Evolutionary conservation across 2,888 invertebrate species (phyloP).

Genomic region (Spilosoma lubricipeda): DNA sequence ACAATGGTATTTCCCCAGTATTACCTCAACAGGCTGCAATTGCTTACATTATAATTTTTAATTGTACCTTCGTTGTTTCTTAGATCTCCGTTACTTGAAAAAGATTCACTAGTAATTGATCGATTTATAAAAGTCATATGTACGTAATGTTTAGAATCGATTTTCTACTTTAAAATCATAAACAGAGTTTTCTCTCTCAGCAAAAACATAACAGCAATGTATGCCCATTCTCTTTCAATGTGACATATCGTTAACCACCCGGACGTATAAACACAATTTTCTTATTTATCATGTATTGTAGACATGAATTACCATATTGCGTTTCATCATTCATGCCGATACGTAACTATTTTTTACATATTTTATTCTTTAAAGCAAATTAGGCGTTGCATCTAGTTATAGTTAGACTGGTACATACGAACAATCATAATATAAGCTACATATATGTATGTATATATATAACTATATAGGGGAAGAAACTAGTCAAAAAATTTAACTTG

Average conservation of each 20-base stretch:
- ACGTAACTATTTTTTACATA: too few species aligned
- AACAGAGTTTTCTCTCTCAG: neutral
- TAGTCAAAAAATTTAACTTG: too few species aligned
- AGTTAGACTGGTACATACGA: too few species aligned
- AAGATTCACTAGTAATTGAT: neutral
- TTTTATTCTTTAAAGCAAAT: too few species aligned
- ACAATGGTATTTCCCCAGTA: neutral
- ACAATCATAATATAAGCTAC: too few species aligned
- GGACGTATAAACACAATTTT: slow-evolving; percentile 7
- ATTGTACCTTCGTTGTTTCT: neutral
- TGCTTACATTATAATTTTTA: neutral
- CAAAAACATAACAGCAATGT: neutral
- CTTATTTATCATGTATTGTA: neutral
- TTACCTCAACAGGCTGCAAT: neutral
- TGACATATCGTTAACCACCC: slow-evolving; percentile 6
- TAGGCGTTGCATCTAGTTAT: too few species aligned
- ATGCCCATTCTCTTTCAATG: neutral
- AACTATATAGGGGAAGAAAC: too few species aligned
- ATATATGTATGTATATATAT: too few species aligned
- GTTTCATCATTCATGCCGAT: neutral
- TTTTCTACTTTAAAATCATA: neutral
- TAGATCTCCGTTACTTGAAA: neutral
- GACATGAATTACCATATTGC: neutral
- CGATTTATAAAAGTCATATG: neutral
- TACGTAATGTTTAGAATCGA: neutral